Evolutionary conservation across 2,888 invertebrate genomes (phyloP), one percentile per base, ranked within the genome.

Genomic region (Villa cingulata): DNA sequence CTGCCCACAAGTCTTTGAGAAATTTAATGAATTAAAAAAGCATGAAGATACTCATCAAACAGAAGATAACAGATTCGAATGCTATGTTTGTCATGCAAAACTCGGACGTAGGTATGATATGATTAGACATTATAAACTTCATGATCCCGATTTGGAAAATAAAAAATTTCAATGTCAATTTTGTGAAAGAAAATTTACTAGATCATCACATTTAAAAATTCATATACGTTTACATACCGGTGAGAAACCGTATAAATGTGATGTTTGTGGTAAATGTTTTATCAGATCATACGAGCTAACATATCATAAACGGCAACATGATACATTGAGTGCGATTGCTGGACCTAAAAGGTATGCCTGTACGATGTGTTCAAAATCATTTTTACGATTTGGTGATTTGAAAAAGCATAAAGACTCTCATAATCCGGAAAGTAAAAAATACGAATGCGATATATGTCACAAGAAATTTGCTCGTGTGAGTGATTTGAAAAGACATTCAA

Each of bases 391-490:
- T n/a, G n/a, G n/a, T n/a, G n/a, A n/a, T n/a, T n/a, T n/a, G n/a
- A 68, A 83, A 12, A 75, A 76, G 44, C 83, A 83, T 62, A 73
- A 74, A 19, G 77, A 77, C 56, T 68, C 75, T n/a, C 81, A 82
- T 60, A 70, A 72, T 57, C 72, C 72, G 0, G 62, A 68, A 38
- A 72, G 72, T 45, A 74, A 74, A 52, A 66, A 68, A 41, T 76
- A 71, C 53, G 72, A 76, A 55, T 78, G 78, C 53, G 68, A 73
- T 7, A 62, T 73, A n/a, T 78, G 78, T 54, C 68, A 74, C 9
- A 76, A 74, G 50, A 75, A 73, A 56, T 78, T 77, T 53, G 72
- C 74, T 50, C 71, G 78, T 32, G 75, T 74, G 54, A 76, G 77
- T 55, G 76, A 76, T 57, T 66, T 78, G 48, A 74, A 76, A 34